Evolutionary conservation across 2,797 vertebrate genomes (phyloP).

Genomic region (Sebastes kiyomatsui): DNA sequence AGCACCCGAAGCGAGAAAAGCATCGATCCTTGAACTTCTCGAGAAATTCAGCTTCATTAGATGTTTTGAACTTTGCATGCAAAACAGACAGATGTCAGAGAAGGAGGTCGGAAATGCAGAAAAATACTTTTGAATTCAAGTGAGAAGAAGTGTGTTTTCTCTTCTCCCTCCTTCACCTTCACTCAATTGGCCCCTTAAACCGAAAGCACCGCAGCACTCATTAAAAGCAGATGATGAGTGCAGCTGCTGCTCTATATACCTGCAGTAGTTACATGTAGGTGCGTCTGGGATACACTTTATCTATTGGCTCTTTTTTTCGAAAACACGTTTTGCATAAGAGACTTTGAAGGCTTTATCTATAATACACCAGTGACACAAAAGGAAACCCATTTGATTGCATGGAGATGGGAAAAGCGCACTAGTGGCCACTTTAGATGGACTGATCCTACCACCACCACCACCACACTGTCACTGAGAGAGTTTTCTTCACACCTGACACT

Average conservation of each 20-base stretch:
- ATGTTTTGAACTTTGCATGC: slow-evolving; percentile 48
- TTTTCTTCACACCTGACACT: slow-evolving; percentile 35
- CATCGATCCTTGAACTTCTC: slow-evolving; percentile 42
- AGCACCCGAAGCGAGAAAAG: background rate
- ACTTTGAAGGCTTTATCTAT: background rate
- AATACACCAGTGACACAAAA: slow-evolving; percentile 8
- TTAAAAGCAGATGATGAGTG: slow-evolving; percentile 44
- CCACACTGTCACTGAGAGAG: slow-evolving; percentile 11
- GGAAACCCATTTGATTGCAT: slow-evolving; percentile 19
- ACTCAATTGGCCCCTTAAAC: background rate
- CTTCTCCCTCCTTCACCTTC: slow-evolving; percentile 7
- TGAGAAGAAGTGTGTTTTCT: slow-evolving; percentile 5
- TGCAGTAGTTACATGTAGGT: slow-evolving; percentile 44
- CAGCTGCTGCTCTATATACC: slow-evolving; percentile 54
- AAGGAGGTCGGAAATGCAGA: slow-evolving; percentile 35
- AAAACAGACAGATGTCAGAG: slow-evolving; percentile 45
- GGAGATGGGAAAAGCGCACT: slow-evolving; percentile 46
- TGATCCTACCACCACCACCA: background rate
- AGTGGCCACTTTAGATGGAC: slow-evolving; percentile 22
- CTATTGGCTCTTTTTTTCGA: slow-evolving; percentile 1
- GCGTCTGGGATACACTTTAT: slow-evolving; percentile 18
- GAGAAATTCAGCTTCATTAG: slow-evolving; percentile 44
- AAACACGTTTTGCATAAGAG: background rate
- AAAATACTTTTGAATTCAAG: slow-evolving; percentile 31
- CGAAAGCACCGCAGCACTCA: slow-evolving; percentile 48